Evolutionary conservation across 1,140 invertebrate species (phyloP), one percentile per base, ranked within the genome.

Genomic region (Orius laevigatus): DNA sequence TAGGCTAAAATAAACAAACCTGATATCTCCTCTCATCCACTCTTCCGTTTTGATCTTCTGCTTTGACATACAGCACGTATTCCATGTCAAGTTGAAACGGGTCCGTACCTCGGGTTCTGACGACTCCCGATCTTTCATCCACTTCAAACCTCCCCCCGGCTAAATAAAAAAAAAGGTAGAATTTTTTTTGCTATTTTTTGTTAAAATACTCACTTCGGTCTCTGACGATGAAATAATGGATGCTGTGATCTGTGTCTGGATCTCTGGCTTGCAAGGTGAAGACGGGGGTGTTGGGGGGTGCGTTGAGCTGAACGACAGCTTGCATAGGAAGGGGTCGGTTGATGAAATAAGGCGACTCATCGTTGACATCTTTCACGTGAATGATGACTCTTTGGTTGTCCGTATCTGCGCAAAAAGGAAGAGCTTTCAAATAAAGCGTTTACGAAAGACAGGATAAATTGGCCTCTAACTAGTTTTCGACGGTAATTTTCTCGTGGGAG

Each of bases 21-120:
- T 45, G 89, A 65, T 81, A 93, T 41, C 80, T 71, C 48, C 83
- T 74, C 56, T 92, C 87, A 59, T 89, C 87, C 9, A 89, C 77
- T 45, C 87, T 74, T 15, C 89, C 89, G 62, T 89, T 92, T 65
- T 88, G 88, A 71, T 94, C 90, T 70, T 94, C 89, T 0, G 90
- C 89, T 67, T 92, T 92, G 10, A 94, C 89, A 61, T 94, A 94
- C 47, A 94, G 68, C 12, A 93, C 88, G 63, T 94, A 94, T 61
- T 94, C 90, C 84, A 92, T 92, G 63, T 94, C 90, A 57, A 93
- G 65, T 63, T 92, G 88, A 61, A 94, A 93, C 10, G 87, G 78
- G 60, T 92, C 89, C 1, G 78, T 87, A 35, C 88, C 88, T 38
- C 85, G 70, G 0, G 89, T 93, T 14, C 89, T 71, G n/a, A 94